These are phyloP conservation scores for Clavelina lepadiformis DNA, from an alignment of 23 tunicate species.

Conservation along the genomic window DNA sequence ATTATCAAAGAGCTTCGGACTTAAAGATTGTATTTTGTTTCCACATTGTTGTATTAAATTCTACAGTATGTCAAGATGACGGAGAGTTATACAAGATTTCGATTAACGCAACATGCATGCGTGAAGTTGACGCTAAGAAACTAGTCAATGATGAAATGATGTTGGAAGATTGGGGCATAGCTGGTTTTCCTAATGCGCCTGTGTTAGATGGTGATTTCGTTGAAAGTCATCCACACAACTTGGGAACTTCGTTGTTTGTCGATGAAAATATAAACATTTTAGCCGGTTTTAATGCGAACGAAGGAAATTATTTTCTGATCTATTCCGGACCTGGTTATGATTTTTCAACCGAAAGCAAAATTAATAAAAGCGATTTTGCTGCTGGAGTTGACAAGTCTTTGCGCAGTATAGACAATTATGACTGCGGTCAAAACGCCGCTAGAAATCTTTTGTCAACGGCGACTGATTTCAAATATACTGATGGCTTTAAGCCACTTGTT, in stretches of 20 bases:
- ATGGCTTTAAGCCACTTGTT: slow-evolving; percentile 14
- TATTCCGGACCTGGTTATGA: slow-evolving; percentile 37
- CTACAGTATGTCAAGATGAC: neutral
- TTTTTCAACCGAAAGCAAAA: slow-evolving; percentile 18
- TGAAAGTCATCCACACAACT: slow-evolving; percentile 4
- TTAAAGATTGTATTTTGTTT: too few relatives aligned
- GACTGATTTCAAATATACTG: slow-evolving; percentile 49
- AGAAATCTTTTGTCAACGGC: slow-evolving; percentile 13
- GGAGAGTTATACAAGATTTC: neutral
- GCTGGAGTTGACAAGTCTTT: slow-evolving; percentile 35
- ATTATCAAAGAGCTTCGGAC: too few relatives aligned
- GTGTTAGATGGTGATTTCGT: slow-evolving; percentile 55
- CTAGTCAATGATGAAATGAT: slow-evolving; percentile 46
- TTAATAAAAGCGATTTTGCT: slow-evolving; percentile 14
- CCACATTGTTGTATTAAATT: too few relatives aligned
- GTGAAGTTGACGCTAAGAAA: slow-evolving; percentile 10
- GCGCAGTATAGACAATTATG: neutral
- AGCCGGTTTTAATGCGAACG: slow-evolving; percentile 76
- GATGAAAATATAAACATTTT: slow-evolving; percentile 42
- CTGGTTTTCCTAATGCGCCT: slow-evolving; percentile 61
- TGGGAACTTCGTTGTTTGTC: neutral
- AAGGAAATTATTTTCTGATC: slow-evolving; percentile 78
- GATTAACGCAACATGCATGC: slow-evolving; percentile 1
- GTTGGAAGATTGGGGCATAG: slow-evolving; percentile 48
- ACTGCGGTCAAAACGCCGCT: neutral